phyloP scores from a whole-genome alignment of 2,113 vertebrate genomes.

The Protomyctophum bolini region DNA sequence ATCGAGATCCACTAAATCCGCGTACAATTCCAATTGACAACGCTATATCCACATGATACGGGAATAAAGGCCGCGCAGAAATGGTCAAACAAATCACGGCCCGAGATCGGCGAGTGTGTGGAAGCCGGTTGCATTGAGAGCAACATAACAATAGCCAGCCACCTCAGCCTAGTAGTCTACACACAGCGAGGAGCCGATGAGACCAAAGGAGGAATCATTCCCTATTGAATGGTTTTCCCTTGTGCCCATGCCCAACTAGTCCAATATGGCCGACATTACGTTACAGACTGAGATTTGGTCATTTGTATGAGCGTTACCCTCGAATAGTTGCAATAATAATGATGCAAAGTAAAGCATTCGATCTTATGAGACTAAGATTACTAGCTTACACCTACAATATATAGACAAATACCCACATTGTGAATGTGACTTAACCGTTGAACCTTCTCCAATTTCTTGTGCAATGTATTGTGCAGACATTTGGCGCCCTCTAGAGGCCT shows the following conservation, averaged over 20 bases:
- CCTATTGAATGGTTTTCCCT: conserved; percentile 58
- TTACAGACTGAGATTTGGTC: background rate
- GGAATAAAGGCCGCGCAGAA: background rate
- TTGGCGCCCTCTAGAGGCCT: conserved; percentile 52
- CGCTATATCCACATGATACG: conserved; percentile 23
- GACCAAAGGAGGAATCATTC: conserved; percentile 58
- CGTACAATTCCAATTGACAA: conserved; percentile 8
- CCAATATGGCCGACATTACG: conserved; percentile 69
- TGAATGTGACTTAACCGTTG: conserved; percentile 27
- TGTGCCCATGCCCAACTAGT: background rate
- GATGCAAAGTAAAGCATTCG: accelerated
- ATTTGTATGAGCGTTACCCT: background rate
- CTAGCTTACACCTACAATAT: background rate
- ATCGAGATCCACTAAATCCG: conserved; percentile 12
- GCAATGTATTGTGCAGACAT: conserved; percentile 7
- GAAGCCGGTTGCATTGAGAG: conserved; percentile 35
- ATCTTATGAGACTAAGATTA: background rate
- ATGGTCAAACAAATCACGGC: conserved; percentile 40
- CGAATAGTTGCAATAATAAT: background rate
- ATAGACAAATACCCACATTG: background rate
- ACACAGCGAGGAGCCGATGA: conserved; percentile 51
- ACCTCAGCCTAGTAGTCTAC: conserved; percentile 5
- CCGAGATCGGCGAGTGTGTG: conserved; percentile 22
- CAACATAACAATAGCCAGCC: conserved; percentile 68
- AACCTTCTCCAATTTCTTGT: conserved; percentile 13